Evolutionary conservation across 2,888 invertebrate species (phyloP).

Genomic region (Calameuta idolon): DNA sequence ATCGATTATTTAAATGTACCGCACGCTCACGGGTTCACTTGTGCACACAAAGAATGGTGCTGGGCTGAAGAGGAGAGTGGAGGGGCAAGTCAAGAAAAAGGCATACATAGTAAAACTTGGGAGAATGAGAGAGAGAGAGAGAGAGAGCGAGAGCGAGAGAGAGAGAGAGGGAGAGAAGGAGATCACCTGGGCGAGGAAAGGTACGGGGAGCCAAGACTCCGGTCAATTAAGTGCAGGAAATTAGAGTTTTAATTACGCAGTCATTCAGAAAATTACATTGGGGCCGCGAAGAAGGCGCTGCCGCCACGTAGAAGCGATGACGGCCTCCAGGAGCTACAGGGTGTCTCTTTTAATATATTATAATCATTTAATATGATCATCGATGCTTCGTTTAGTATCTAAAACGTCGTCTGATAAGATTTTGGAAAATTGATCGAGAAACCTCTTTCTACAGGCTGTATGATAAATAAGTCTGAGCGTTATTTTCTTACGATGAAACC

Average conservation of each 20-base stretch:
- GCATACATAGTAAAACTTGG: slow-evolving; percentile 19
- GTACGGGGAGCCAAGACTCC: slow-evolving; percentile 58
- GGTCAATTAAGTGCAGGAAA: slow-evolving; percentile 68
- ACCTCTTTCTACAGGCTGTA: not conserved
- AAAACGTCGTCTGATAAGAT: not conserved
- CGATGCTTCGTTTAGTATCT: not conserved
- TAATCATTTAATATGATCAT: not conserved
- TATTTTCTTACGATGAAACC: not conserved
- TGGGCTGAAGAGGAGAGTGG: slow-evolving; percentile 25
- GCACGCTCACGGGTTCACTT: slow-evolving; percentile 22
- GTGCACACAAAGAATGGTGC: slow-evolving; percentile 37
- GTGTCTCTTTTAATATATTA: slow-evolving; percentile 1
- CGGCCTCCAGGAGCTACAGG: slow-evolving; percentile 28
- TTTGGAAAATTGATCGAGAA: not conserved
- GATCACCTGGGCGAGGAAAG: slow-evolving; percentile 16
- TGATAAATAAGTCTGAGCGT: not conserved
- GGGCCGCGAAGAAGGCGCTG: slow-evolving; percentile 61
- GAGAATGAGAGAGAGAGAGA: slow-evolving; percentile 24
- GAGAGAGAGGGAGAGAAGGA: not conserved
- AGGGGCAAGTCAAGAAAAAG: slow-evolving; percentile 17
- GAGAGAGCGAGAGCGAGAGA: slow-evolving; percentile 19
- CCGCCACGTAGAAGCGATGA: slow-evolving; percentile 31
- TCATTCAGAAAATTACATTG: slow-evolving; percentile 68
- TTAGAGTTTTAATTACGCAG: slow-evolving; percentile 68
- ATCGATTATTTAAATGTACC: slow-evolving; percentile 49